These are phyloP conservation scores for Maniola hyperantus DNA, from an alignment of 2,888 invertebrate genomes.

Conservation along the genomic window DNA sequence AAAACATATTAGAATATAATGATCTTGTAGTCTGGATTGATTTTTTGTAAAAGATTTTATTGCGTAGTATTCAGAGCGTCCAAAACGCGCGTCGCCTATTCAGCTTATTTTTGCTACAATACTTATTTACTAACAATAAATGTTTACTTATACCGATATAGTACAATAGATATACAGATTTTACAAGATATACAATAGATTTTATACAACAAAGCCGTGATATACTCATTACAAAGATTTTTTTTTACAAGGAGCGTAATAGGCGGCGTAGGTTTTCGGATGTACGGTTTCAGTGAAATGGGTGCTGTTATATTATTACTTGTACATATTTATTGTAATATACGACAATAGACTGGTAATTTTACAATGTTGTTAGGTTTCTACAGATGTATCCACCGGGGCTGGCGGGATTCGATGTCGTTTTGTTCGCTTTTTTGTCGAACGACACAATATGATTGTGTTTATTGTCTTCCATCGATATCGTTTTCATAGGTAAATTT, in stretches of 20 bases:
- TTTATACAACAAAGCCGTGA: slow-evolving; percentile 71
- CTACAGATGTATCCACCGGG: slow-evolving; percentile 74
- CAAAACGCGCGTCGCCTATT: slow-evolving; percentile 62
- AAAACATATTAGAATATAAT: slow-evolving; percentile 76
- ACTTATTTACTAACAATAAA: slow-evolving; percentile 70
- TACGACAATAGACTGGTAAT: slow-evolving; percentile 81
- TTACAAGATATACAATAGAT: slow-evolving; percentile 67
- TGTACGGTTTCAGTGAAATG: slow-evolving; percentile 72
- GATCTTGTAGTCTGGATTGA: slow-evolving; percentile 83
- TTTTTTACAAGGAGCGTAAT: slow-evolving; percentile 59
- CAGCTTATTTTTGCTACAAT: slow-evolving; percentile 76
- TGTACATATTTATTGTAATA: slow-evolving; percentile 82
- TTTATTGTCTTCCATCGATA: slow-evolving; percentile 44
- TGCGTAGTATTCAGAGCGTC: slow-evolving; percentile 55
- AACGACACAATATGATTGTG: slow-evolving; percentile 17
- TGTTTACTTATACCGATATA: slow-evolving; percentile 66
- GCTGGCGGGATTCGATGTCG: slow-evolving; percentile 48
- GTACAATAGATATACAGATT: slow-evolving; percentile 68
- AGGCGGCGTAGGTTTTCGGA: slow-evolving; percentile 60
- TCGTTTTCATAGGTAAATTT: slow-evolving; percentile 19
- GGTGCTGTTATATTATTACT: slow-evolving; percentile 80
- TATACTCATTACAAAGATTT: slow-evolving; percentile 62
- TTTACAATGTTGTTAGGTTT: slow-evolving; percentile 80
- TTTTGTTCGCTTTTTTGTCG: slow-evolving; percentile 21
- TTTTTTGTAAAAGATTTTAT: slow-evolving; percentile 80